phyloP scores from a whole-genome alignment of 2,113 vertebrate species.

The Heterotis niloticus region DNA sequence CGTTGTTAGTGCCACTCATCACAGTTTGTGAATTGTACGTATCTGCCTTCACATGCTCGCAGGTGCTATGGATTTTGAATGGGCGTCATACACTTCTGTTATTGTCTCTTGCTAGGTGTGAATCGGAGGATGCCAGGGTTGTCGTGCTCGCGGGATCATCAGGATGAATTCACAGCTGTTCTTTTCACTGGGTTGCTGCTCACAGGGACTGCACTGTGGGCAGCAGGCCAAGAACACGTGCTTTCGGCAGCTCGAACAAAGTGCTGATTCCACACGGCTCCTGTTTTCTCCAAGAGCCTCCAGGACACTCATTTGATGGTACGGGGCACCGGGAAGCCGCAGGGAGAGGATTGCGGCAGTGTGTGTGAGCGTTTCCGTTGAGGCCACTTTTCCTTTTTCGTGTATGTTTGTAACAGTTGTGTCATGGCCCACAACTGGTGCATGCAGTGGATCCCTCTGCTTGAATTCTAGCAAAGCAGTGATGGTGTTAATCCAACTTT shows the following conservation, averaged over 20 bases:
- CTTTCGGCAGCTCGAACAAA: conserved; percentile 43
- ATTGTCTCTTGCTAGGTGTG: conserved; percentile 48
- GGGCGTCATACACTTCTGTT: conserved; percentile 39
- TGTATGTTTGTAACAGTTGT: too few species aligned
- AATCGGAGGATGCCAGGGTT: conserved; percentile 54
- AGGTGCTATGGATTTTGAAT: background rate
- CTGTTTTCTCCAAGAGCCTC: conserved; percentile 12
- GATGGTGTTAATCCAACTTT: conserved; percentile 44
- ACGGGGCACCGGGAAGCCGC: too few species aligned
- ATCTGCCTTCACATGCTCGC: background rate
- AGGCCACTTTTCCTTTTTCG: background rate
- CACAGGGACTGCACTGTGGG: conserved; percentile 38
- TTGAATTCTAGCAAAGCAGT: conserved; percentile 45
- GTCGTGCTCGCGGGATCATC: conserved; percentile 47
- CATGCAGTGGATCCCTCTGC: conserved; percentile 39
- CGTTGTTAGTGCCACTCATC: background rate
- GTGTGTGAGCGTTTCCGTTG: too few species aligned
- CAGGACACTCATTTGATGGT: too few species aligned
- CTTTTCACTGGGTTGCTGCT: conserved; percentile 50
- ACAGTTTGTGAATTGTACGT: background rate
- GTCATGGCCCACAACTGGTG: background rate
- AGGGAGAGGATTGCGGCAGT: too few species aligned
- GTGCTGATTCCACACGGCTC: conserved; percentile 31
- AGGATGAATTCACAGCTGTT: conserved; percentile 55
- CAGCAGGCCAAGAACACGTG: conserved; percentile 40